Evolutionary conservation across 35 echinoderm and acorn worm species (phyloP), one percentile per base, ranked within the genome.

Genomic region (Heliocidaris tuberculata): DNA sequence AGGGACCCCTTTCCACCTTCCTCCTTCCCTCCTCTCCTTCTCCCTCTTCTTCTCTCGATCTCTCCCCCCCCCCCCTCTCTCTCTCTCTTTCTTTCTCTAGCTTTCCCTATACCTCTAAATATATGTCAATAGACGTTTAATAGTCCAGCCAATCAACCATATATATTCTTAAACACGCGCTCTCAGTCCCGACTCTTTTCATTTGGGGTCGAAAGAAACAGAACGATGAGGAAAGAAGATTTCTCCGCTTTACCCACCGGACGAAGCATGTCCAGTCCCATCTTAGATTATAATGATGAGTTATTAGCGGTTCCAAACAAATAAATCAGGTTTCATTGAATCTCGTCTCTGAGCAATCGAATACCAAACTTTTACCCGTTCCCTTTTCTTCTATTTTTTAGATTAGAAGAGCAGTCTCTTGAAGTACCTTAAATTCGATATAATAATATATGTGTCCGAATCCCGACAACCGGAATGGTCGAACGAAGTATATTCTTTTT

Each of bases 311-410:
- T 1, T 89, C 87, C 31, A 48, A 89, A 89, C 47, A 48, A 89
- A 89, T 89, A 89, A 47, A 89, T 89, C 87, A 89, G 87, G 87
- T 48, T 24, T 89, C 87, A 89, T 89, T 89, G 65, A 78, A 78
- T n/a, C 65, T n/a, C 27, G 17, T 78, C 65, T 6, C 21, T 78
- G 65, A 78, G 65, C 19, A 78, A 78, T 78, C 65, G 27, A 78
- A 19, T 19, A 78, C 27, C 65, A n/a, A n/a, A 8, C 27, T 24
- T 29, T 19, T 78, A 78, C 65, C 17, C 10, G 19, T 42, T 78
- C 21, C 65, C 27, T n/a, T 6, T 7, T 78, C 27, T 19, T 19
- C 21, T 78, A 78, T 24, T 24, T 78, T n/a, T 78, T 78, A 70
- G 27, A 78, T 78, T 24, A 78, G 65, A 7, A 27, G 17, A 78